These are phyloP conservation scores for Encarsia formosa DNA, from an alignment of 2,888 invertebrate species.

Conservation along the genomic window DNA sequence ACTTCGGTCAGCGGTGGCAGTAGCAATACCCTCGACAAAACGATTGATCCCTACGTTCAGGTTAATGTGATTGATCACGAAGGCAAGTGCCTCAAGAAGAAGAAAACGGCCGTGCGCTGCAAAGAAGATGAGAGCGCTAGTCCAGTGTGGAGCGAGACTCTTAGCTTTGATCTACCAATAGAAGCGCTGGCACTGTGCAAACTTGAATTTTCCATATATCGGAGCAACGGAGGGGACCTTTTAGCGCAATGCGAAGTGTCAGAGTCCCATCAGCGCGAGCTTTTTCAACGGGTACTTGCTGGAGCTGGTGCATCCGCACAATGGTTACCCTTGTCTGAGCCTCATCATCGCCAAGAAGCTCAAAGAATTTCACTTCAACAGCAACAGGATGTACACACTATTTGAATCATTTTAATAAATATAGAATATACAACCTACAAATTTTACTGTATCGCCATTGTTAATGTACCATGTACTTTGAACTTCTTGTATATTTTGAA, in stretches of 20 bases:
- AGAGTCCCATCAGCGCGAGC: constrained; percentile 48
- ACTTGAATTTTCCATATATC: constrained; percentile 60
- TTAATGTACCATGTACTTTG: too few species aligned
- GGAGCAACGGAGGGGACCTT: constrained; percentile 62
- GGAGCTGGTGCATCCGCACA: constrained; percentile 59
- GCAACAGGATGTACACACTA: too few species aligned
- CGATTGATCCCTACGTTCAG: too few species aligned
- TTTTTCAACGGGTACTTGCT: constrained; percentile 58
- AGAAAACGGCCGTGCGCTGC: constrained; percentile 53
- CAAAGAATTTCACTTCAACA: too few species aligned
- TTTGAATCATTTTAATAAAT: too few species aligned
- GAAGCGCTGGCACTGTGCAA: constrained; percentile 57
- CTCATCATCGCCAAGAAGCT: too few species aligned
- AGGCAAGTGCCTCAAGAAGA: constrained; percentile 53
- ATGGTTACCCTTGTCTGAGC: constrained; percentile 57
- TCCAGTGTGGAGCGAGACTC: constrained; percentile 56
- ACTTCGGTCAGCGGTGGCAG: too few species aligned
- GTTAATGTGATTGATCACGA: constrained; percentile 49
- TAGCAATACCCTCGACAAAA: too few species aligned
- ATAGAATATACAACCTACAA: too few species aligned
- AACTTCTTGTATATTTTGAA: too few species aligned
- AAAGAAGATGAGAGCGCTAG: constrained; percentile 52
- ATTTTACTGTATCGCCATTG: too few species aligned
- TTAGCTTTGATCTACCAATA: constrained; percentile 53
- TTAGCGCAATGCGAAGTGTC: constrained; percentile 56